Conservation (phyloP, 2,113 vertebrate species). For the Scopus umbretta region DNA sequence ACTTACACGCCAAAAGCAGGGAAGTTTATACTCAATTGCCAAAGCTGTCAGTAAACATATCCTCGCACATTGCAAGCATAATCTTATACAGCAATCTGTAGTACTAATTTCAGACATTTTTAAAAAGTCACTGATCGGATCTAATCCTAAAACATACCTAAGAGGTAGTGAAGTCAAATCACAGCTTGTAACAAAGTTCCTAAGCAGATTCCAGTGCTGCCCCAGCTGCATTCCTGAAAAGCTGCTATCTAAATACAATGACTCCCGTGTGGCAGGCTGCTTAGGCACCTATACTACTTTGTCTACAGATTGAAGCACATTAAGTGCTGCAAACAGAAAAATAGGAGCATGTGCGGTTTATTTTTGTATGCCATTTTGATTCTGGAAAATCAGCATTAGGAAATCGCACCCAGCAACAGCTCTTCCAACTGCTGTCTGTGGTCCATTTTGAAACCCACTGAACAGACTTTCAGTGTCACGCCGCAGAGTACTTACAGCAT, state of each 20-base stretch:
- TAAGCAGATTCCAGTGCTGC: neutral
- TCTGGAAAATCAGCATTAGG: neutral
- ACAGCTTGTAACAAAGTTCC: neutral
- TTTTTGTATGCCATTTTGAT: neutral
- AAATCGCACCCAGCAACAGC: neutral
- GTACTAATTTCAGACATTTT: neutral
- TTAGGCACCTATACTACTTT: neutral
- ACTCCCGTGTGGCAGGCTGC: neutral
- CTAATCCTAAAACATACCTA: neutral
- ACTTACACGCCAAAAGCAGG: neutral
- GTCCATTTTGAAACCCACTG: neutral
- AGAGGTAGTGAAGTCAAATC: neutral
- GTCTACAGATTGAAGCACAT: neutral
- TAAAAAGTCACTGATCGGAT: neutral
- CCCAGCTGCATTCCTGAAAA: conserved; percentile 33
- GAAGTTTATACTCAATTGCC: neutral
- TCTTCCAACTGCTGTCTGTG: neutral
- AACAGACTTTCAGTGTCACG: neutral
- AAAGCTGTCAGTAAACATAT: neutral
- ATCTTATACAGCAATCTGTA: neutral
- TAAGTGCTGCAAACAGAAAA: neutral
- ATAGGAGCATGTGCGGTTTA: neutral
- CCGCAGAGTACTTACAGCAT: neutral
- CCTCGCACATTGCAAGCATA: neutral
- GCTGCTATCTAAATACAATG: neutral